Evolutionary conservation across 2,888 invertebrate species (phyloP).

Genomic region (Pammene fasciana): DNA sequence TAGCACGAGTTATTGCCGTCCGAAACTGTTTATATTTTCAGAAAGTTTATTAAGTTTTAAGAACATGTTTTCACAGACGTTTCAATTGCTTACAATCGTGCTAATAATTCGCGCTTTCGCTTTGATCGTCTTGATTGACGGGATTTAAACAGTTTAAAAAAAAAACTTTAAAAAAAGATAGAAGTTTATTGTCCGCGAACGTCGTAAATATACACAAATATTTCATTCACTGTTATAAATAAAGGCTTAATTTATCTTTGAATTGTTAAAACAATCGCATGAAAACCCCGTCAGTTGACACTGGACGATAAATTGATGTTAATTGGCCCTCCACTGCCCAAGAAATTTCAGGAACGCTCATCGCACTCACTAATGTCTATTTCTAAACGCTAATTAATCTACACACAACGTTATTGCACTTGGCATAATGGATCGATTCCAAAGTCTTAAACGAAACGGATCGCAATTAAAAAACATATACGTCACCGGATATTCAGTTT

Average conservation of each 20-base stretch:
- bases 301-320: conserved; percentile 78
- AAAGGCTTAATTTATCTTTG: conserved; percentile 45
- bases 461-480: conserved; percentile 30
- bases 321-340: conserved; percentile 69
- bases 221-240: conserved; percentile 40
- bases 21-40: conserved; percentile 22
- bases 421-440: conserved; percentile 62
- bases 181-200: conserved; percentile 3
- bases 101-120: conserved; percentile 4
- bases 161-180: not conserved
- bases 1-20: conserved; percentile 32
- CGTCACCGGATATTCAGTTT: conserved; percentile 48
- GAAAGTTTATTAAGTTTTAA: conserved; percentile 29
- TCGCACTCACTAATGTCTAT: conserved; percentile 48
- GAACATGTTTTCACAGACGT: conserved; percentile 33
- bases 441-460: conserved; percentile 34
- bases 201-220: conserved; percentile 38
- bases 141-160: conserved; percentile 4
- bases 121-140: conserved; percentile 19
- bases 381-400: conserved; percentile 70
- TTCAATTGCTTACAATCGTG: conserved; percentile 16
- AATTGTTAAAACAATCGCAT: conserved; percentile 58
- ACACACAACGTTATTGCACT: conserved; percentile 62
- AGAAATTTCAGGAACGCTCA: conserved; percentile 55
- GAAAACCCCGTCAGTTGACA: conserved; percentile 70